Conservation (phyloP, 2,797 vertebrate genomes). For the Danio choprae region DNA sequence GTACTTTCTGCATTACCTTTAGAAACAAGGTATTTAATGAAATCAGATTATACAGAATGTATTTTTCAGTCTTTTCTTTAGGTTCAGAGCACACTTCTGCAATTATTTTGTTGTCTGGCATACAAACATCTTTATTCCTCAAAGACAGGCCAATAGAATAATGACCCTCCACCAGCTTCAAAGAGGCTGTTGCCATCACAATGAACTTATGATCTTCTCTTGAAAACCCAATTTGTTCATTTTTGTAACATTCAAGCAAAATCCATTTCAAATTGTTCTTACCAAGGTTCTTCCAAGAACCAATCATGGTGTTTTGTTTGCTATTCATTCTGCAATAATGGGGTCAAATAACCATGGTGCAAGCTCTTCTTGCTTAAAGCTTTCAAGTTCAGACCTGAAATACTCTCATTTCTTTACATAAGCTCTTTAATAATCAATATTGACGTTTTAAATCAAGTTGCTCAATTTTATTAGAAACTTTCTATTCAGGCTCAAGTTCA, state of each 20-base stretch:
- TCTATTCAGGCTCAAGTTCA: not conserved
- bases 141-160: slow-evolving; percentile 38
- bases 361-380: not conserved
- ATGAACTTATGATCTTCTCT: slow-evolving; percentile 41
- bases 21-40: not conserved
- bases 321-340: not conserved
- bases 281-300: slow-evolving; percentile 9
- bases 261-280: slow-evolving; percentile 43
- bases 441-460: not conserved
- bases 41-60: not conserved
- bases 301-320: not conserved
- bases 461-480: not conserved
- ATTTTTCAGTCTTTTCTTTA: slow-evolving; percentile 8
- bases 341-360: not conserved
- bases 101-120: slow-evolving; percentile 30
- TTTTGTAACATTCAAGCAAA: slow-evolving; percentile 29
- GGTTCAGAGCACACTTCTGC: slow-evolving; percentile 28
- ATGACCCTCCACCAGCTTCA: slow-evolving; percentile 10
- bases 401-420: not conserved
- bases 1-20: not conserved
- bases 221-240: slow-evolving; percentile 30
- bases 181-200: slow-evolving; percentile 22
- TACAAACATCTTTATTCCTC: slow-evolving; percentile 4
- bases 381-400: not conserved
- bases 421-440: not conserved